phyloP scores from a whole-genome alignment of 1,140 invertebrate species.

The Stenopsyche tienmushanensis region DNA sequence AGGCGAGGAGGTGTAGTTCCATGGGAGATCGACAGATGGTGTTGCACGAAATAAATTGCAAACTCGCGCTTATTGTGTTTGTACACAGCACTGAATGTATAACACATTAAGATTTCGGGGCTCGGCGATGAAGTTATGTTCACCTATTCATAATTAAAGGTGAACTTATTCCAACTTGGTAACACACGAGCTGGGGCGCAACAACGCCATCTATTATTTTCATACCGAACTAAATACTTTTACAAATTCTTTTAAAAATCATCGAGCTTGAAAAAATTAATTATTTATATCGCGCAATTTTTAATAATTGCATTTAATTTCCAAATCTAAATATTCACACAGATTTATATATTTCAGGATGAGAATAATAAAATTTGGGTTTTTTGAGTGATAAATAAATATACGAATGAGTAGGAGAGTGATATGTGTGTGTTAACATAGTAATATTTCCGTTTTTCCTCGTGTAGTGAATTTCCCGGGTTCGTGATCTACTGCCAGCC shows the following conservation, averaged over 20 bases:
- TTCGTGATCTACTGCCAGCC: conserved; percentile 20
- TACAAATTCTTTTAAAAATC: no score
- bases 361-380: no score
- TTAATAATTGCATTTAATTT: no score
- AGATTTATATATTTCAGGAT: no score
- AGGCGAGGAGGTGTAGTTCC: conserved; percentile 11
- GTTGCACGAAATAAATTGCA: conserved; percentile 27
- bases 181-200: no score
- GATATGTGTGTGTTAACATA: not conserved
- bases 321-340: no score
- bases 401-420: not conserved
- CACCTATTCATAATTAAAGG: not conserved
- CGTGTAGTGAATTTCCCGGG: conserved; percentile 13
- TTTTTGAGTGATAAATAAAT: no score
- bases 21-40: conserved; percentile 28
- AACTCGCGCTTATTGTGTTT: conserved; percentile 23
- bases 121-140: not conserved
- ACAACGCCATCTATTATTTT: no score
- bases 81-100: conserved; percentile 13
- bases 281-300: no score
- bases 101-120: conserved; percentile 23
- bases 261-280: no score
- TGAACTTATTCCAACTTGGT: no score
- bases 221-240: no score
- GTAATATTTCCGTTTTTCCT: conserved; percentile 22